Percentiles rank a stretch among this genome's conserved stretches.
phyloP scores from a whole-genome alignment of 1,140 invertebrate species.

The Bombus confusus region DNA sequence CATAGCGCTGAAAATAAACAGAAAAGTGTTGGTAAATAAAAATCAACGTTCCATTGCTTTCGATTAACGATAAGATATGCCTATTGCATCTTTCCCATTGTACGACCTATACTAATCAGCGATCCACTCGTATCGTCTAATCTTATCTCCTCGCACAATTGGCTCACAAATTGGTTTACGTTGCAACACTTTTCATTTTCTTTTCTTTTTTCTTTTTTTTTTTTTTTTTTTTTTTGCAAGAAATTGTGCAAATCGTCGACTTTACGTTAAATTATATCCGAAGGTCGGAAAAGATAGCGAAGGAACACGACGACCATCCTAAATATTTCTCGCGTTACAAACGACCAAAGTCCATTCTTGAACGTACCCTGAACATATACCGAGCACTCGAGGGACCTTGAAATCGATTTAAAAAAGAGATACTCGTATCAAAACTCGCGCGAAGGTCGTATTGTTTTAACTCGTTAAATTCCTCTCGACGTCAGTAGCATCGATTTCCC shows the following conservation, averaged over 20 bases:
- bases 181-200: too few species aligned
- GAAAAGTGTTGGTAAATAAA: background rate
- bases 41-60: too few species aligned
- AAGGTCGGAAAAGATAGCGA: too few species aligned
- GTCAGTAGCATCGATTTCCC: background rate
- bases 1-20: background rate
- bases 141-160: slow-evolving; percentile 5
- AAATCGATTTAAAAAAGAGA: slow-evolving; percentile 8
- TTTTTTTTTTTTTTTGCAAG: too few species aligned
- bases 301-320: too few species aligned
- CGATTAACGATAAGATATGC: too few species aligned
- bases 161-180: background rate
- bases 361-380: background rate
- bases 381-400: background rate
- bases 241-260: too few species aligned
- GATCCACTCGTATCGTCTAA: background rate
- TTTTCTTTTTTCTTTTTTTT: too few species aligned
- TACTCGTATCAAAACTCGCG: background rate
- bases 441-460: slow-evolving; percentile 14
- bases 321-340: background rate
- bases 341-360: background rate
- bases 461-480: slow-evolving; percentile 3
- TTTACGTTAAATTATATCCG: too few species aligned
- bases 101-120: background rate
- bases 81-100: too few species aligned